These are phyloP conservation scores for Setipinna tenuifilis DNA, from an alignment of 2,797 vertebrate genomes.

Conservation along the genomic window DNA sequence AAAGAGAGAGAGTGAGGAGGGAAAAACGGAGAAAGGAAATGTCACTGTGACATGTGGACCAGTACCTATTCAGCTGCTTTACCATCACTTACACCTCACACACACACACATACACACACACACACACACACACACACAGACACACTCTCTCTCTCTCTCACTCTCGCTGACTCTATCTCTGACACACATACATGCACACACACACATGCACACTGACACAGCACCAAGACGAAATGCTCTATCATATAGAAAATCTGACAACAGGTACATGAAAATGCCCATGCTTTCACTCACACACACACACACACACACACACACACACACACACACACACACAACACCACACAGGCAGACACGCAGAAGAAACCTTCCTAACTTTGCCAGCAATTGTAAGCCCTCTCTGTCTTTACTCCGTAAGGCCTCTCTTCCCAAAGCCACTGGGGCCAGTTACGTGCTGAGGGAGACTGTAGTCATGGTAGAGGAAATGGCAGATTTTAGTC, in stretches of 20 bases:
- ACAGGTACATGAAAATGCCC: not conserved
- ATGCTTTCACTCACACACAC: conserved; percentile 30
- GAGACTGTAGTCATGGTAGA: not conserved
- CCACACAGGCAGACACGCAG: too few relatives aligned
- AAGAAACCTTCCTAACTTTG: too few relatives aligned
- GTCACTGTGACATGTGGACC: conserved; percentile 36
- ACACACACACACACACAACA: not conserved
- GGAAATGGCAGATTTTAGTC: not conserved
- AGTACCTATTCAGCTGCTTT: not conserved
- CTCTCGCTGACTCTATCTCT: not conserved
- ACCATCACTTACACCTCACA: conserved; percentile 32
- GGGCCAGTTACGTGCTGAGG: too few relatives aligned
- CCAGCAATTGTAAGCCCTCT: too few relatives aligned
- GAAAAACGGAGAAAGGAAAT: conserved; percentile 29
- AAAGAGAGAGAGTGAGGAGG: too few relatives aligned
- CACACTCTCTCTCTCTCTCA: not conserved
- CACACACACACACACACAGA: not conserved
- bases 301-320: conserved; percentile 27
- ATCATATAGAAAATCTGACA: too few relatives aligned
- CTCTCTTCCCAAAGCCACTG: too few relatives aligned
- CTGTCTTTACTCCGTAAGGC: too few relatives aligned
- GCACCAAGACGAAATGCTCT: too few relatives aligned
- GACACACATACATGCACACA: conserved; percentile 5
- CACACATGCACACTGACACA: not conserved
- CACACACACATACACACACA: conserved; percentile 6